Conservation (phyloP, 2,113 vertebrate genomes). For the Campylomormyrus numenius region DNA sequence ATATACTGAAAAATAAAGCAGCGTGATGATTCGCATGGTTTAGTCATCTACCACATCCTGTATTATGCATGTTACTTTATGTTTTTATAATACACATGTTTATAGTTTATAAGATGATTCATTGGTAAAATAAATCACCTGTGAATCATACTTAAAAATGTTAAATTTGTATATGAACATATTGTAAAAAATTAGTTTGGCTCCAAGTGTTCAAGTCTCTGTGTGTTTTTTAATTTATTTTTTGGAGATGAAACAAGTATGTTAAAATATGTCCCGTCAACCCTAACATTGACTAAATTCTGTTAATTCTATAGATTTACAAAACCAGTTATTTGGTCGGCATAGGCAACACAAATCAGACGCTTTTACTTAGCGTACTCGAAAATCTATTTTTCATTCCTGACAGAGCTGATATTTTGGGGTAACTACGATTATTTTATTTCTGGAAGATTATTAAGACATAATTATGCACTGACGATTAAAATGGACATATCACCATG, state of each 20-base stretch:
- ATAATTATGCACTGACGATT: not conserved
- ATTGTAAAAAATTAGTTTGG: not conserved
- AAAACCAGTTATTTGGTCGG: not conserved
- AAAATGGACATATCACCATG: not conserved
- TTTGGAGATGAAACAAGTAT: not conserved
- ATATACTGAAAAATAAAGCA: not conserved
- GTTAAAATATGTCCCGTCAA: not conserved
- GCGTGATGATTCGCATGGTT: not conserved
- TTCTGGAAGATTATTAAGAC: not conserved
- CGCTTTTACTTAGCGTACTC: not conserved
- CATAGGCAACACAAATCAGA: not conserved
- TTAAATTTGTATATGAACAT: not conserved
- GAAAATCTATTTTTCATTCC: not conserved
- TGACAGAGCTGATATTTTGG: not conserved
- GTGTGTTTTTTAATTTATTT: not conserved
- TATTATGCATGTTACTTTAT: constrained; percentile 47
- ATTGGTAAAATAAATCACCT: constrained; percentile 48
- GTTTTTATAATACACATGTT: constrained; percentile 34
- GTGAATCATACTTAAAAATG: constrained; percentile 50
- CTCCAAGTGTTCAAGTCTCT: not conserved
- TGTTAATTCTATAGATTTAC: not conserved
- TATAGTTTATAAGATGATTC: constrained; percentile 58
- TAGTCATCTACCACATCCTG: constrained; percentile 47
- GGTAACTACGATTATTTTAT: not conserved
- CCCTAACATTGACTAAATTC: not conserved